These are phyloP conservation scores for Trichopria drosophilae DNA, from an alignment of 2,888 invertebrate species.

Conservation along the genomic window DNA sequence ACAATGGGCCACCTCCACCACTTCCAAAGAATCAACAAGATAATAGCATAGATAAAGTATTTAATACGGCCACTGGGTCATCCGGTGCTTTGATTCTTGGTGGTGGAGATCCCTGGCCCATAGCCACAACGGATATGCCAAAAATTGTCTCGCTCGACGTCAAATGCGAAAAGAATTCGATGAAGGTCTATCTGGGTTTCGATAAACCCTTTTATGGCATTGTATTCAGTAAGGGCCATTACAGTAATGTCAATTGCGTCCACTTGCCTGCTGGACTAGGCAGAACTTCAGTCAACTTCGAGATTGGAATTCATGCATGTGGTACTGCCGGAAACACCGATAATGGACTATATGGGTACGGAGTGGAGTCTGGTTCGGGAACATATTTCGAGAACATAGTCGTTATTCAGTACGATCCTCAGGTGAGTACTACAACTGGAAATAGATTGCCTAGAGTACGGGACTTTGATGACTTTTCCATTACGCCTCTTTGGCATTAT, in stretches of 20 bases:
- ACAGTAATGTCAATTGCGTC: conserved; percentile 89
- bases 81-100: no score
- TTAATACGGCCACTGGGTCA: conserved; percentile 18
- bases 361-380: conserved; percentile 80
- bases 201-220: conserved; percentile 95
- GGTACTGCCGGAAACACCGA: conserved; percentile 91
- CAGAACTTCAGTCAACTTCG: conserved; percentile 83
- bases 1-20: conserved; percentile 74
- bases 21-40: conserved; percentile 54
- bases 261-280: conserved; percentile 88
- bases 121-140: conserved; percentile 86
- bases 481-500: no score
- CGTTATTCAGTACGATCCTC: conserved; percentile 88
- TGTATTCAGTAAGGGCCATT: conserved; percentile 92
- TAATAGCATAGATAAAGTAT: conserved; percentile 27
- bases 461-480: no score
- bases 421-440: no score
- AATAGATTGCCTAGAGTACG: no score
- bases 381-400: conserved; percentile 93
- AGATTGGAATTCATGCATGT: conserved; percentile 88
- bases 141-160: conserved; percentile 90
- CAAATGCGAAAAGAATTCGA: conserved; percentile 90
- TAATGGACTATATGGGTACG: conserved; percentile 84
- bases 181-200: conserved; percentile 92
- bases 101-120: conserved; percentile 68